Evolutionary conservation across 2,888 invertebrate species (phyloP).

Genomic region (Marasmarcha lunaedactyla): DNA sequence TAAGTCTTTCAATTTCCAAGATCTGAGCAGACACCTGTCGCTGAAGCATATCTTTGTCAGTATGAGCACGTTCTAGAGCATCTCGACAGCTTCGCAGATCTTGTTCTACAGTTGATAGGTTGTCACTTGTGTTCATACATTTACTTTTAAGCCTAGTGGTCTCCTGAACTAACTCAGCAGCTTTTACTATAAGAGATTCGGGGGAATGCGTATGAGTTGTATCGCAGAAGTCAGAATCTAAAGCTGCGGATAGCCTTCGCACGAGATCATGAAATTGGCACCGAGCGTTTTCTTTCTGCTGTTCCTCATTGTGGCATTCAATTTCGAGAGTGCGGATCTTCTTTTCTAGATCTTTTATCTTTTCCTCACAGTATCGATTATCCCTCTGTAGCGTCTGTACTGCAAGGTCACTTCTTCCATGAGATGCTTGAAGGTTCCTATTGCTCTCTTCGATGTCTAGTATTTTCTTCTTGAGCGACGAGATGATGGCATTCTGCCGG

Average conservation of each 20-base stretch:
- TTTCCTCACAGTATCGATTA: slow-evolving; percentile 78
- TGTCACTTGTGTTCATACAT: slow-evolving; percentile 71
- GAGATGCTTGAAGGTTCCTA: slow-evolving; percentile 72
- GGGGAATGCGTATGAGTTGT: slow-evolving; percentile 73
- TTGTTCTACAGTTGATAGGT: slow-evolving; percentile 71
- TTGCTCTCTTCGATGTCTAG: slow-evolving; percentile 84
- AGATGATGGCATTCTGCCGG: slow-evolving; percentile 83
- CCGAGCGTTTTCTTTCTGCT: slow-evolving; percentile 79
- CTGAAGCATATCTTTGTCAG: slow-evolving; percentile 81
- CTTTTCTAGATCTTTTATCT: slow-evolving; percentile 80
- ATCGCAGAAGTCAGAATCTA: slow-evolving; percentile 79
- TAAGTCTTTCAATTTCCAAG: slow-evolving; percentile 77
- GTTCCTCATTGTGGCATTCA: slow-evolving; percentile 79
- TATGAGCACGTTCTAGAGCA: slow-evolving; percentile 72
- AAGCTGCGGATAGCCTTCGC: slow-evolving; percentile 76
- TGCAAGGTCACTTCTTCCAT: slow-evolving; percentile 77
- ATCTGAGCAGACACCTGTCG: slow-evolving; percentile 79
- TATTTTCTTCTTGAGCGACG: slow-evolving; percentile 82
- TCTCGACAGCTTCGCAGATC: slow-evolving; percentile 77
- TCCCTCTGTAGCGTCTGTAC: slow-evolving; percentile 82
- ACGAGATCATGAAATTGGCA: slow-evolving; percentile 78
- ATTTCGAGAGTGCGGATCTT: slow-evolving; percentile 80
- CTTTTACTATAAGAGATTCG: slow-evolving; percentile 81
- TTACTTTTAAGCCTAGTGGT: slow-evolving; percentile 74
- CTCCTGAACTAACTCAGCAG: slow-evolving; percentile 82